phyloP scores from a whole-genome alignment of 2,113 vertebrate species.

The Pithys albifrons region DNA sequence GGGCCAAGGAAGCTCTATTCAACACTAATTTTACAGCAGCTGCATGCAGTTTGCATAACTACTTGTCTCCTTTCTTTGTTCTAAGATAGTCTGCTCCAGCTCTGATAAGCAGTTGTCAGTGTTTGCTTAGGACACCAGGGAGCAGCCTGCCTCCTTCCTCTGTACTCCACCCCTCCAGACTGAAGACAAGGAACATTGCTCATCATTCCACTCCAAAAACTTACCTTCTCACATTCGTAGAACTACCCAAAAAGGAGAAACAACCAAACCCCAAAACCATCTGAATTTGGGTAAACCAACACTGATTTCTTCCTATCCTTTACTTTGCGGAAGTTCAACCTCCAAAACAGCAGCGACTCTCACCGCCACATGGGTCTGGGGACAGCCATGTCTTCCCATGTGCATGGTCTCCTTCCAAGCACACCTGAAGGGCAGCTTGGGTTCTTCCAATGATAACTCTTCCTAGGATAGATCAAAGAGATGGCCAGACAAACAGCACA shows the following conservation, averaged over 20 bases:
- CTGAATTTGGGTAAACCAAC: background rate
- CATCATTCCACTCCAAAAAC: background rate
- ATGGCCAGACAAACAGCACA: background rate
- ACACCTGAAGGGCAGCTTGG: background rate
- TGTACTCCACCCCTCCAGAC: background rate
- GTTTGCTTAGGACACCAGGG: background rate
- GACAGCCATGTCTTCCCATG: rapidly evolving
- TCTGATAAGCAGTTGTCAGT: rapidly evolving
- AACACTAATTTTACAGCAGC: background rate
- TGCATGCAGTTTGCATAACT: background rate
- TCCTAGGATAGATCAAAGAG: background rate
- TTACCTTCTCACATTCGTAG: background rate
- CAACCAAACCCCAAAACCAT: background rate
- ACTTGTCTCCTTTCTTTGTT: background rate
- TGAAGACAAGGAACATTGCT: background rate
- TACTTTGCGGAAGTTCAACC: background rate
- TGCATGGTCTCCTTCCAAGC: background rate
- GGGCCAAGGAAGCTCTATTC: background rate
- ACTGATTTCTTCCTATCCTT: background rate
- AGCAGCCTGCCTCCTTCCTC: rapidly evolving
- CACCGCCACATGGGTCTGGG: rapidly evolving
- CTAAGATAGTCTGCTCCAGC: background rate
- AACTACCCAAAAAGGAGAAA: background rate
- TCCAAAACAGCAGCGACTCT: background rate
- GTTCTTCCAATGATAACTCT: rapidly evolving